Evolutionary conservation across 2,888 invertebrate genomes (phyloP).

Genomic region (Lycophotia porphyrea): DNA sequence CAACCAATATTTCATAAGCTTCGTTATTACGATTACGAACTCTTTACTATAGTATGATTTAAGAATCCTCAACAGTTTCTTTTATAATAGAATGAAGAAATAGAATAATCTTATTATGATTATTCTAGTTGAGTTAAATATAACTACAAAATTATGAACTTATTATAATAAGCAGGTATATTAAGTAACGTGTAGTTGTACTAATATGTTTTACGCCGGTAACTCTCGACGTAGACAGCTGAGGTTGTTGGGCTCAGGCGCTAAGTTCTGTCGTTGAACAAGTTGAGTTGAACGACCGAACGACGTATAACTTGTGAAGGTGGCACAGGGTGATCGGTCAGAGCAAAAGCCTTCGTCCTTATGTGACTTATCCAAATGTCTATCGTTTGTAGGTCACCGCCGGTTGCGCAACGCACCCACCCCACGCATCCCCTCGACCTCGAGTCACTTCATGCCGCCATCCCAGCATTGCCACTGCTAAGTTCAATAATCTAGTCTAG

Average conservation of each 20-base stretch:
- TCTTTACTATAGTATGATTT: neutral
- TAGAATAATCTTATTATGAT: neutral
- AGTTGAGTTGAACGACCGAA: conserved; percentile 79
- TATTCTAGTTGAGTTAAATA: neutral
- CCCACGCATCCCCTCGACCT: conserved; percentile 68
- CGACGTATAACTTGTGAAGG: conserved; percentile 74
- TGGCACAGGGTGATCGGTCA: conserved; percentile 82
- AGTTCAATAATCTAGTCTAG: conserved; percentile 81
- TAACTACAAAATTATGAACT: neutral
- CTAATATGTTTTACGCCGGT: conserved; percentile 4
- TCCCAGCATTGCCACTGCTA: conserved; percentile 60
- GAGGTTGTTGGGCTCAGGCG: conserved; percentile 68
- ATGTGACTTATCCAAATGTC: conserved; percentile 78
- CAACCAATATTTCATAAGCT: conserved; percentile 3
- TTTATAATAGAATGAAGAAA: neutral
- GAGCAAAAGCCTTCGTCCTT: conserved; percentile 80
- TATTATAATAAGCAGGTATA: neutral
- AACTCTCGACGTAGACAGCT: conserved; percentile 55
- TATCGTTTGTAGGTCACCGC: conserved; percentile 78
- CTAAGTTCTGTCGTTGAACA: conserved; percentile 64
- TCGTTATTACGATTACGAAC: neutral
- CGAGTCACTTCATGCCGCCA: conserved; percentile 68
- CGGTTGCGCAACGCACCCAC: conserved; percentile 77
- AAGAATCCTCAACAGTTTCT: neutral
- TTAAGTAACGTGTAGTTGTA: neutral